Percentiles rank a stretch among this genome's conserved stretches.
phyloP scores from a whole-genome alignment of 2,888 invertebrate genomes.

The Chrysolina oricalcia region DNA sequence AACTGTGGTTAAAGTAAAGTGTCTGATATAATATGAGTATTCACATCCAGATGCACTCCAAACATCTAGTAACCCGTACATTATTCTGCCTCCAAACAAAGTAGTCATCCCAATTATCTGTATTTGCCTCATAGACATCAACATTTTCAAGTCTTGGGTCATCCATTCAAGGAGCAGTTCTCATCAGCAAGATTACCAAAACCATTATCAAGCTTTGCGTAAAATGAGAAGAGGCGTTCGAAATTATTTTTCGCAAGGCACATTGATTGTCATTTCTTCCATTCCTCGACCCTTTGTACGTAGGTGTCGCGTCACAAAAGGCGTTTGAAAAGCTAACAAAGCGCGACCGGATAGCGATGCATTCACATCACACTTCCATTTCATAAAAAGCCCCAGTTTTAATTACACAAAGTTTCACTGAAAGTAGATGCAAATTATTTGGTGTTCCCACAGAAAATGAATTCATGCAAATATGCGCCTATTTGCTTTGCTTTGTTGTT shows the following conservation, averaged over 20 bases:
- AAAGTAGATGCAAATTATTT: conserved; percentile 22
- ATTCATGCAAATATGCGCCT: conserved; percentile 14
- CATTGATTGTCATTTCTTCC: conserved; percentile 20
- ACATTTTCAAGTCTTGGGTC: neutral
- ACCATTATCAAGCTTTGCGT: neutral
- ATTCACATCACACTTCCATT: conserved; percentile 23
- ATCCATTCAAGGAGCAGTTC: neutral
- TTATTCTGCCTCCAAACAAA: neutral
- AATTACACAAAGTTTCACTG: conserved; percentile 21
- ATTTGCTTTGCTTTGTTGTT: conserved; percentile 11
- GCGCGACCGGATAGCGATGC: neutral
- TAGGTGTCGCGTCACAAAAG: conserved; percentile 14
- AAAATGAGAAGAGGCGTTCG: neutral
- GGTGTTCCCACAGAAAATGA: conserved; percentile 11
- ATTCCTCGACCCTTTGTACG: neutral
- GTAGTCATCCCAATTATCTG: neutral
- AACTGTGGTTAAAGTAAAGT: too few species aligned
- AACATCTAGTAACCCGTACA: neutral
- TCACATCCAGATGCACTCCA: too few species aligned
- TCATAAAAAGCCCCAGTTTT: conserved; percentile 14
- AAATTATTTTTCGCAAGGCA: conserved; percentile 13
- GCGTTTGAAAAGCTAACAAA: conserved; percentile 22
- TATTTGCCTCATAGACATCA: neutral
- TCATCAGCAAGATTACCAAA: conserved; percentile 9
- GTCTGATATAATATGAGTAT: too few species aligned